phyloP scores from a whole-genome alignment of 2,113 vertebrate genomes.

The Coptodon rendalli region DNA sequence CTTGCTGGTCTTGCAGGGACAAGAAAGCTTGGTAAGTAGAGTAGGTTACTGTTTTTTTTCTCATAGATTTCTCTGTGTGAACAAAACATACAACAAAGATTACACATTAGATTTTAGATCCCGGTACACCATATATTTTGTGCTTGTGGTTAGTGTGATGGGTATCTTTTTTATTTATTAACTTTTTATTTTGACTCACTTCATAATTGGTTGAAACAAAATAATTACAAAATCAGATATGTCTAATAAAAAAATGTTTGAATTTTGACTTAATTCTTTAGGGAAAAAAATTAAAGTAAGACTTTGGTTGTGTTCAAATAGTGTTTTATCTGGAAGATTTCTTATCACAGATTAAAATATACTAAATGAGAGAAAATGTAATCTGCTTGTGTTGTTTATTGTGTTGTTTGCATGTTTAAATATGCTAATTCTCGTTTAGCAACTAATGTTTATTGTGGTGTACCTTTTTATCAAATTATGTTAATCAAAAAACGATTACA shows the following conservation, averaged over 20 bases:
- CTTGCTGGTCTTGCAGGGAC: constrained; percentile 80
- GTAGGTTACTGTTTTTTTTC: background rate
- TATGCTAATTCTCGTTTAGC: background rate
- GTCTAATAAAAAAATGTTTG: background rate
- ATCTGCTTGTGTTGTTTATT: background rate
- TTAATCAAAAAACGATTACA: background rate
- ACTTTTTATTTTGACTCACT: background rate
- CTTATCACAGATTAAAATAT: background rate
- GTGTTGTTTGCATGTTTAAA: background rate
- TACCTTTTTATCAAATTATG: background rate
- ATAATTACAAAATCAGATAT: background rate
- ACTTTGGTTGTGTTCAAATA: background rate
- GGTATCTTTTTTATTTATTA: background rate
- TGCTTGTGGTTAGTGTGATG: background rate
- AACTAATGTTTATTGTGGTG: background rate
- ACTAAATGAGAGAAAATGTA: background rate
- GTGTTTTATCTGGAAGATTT: background rate
- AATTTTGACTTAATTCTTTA: background rate
- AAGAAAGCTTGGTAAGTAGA: constrained; percentile 80
- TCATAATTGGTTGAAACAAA: background rate
- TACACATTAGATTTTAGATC: background rate
- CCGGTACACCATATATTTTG: background rate
- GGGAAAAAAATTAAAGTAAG: background rate
- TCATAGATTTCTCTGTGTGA: background rate
- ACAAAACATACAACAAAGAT: background rate